Base-by-base conservation (phyloP, 2,888 invertebrate species). In the Panorpa germanica region DNA sequence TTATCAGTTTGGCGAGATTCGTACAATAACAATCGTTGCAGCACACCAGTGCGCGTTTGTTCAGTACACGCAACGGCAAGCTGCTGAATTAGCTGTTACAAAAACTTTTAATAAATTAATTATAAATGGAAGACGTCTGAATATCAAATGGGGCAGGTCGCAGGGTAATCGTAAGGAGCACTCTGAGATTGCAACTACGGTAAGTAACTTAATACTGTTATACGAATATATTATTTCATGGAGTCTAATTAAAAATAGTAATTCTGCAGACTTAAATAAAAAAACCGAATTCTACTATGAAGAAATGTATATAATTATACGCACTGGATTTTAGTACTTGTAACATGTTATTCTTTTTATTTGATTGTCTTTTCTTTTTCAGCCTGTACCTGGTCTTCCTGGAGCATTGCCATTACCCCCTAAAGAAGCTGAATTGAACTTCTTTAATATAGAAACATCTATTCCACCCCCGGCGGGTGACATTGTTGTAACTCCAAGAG, bases 81-180 rank as follows among this genome's bases (percentile, higher is more conserved):
- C 93, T 0, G 86, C 96, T 0, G 98, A 98, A 53, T 63, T 77
- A 39, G 96, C 96, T 0, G 90, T 91, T 0, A 91, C 93, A 43
- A 78, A 85, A 46, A 86, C 91, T 0, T 98, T 96, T 50, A 95
- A 96, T 50, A 88, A 95, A 45, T 57, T 96, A 17, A 63, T 68
- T 3, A 56, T 68, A 12, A 80, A 81, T 19, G 88, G 88, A 0
- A 68, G 90, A 38, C 65, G 93, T 27, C 63, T 96, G 3, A 88
- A 88, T n/a, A 91, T 98, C 38, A 91, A 96, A 48, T 98, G 98
- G 98, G 96, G 96, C 1, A 75, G 88, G 44, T 90, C 93, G 0
- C 95, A 95, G 57, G 91, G 76, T 3, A 61, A 73, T 27, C 65
- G 69, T 35, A n/a, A n/a, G n/a, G n/a, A n/a, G n/a, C n/a, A n/a